phyloP scores from a whole-genome alignment of 2,888 invertebrate genomes.

The Zele albiditarsus region DNA sequence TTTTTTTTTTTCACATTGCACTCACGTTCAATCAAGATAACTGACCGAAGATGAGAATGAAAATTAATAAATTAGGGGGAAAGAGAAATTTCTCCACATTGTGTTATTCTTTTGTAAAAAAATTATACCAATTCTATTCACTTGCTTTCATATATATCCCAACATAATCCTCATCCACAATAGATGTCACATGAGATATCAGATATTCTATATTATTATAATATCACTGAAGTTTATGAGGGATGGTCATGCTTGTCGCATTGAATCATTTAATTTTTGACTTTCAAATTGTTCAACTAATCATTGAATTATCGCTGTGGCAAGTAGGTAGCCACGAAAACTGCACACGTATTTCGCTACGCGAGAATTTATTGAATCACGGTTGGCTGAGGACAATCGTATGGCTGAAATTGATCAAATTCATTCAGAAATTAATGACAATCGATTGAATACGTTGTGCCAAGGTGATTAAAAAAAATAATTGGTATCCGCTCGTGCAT shows the following conservation, averaged over 20 bases:
- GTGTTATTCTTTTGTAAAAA: too few relatives aligned
- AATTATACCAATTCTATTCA: too few relatives aligned
- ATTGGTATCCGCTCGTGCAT: slow-evolving; percentile 10
- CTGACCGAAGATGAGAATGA: too few relatives aligned
- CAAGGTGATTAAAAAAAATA: slow-evolving; percentile 37
- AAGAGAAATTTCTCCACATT: too few relatives aligned
- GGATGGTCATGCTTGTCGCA: neutral
- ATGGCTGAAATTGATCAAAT: slow-evolving; percentile 35
- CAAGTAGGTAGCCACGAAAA: neutral
- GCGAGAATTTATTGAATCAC: slow-evolving; percentile 44
- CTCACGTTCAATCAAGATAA: too few relatives aligned
- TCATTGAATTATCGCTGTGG: neutral
- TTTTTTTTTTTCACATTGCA: too few relatives aligned
- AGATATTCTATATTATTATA: neutral
- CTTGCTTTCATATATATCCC: too few relatives aligned
- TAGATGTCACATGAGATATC: neutral
- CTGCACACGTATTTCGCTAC: slow-evolving; percentile 17
- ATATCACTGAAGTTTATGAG: neutral
- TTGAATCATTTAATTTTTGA: neutral
- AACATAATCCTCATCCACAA: too few relatives aligned
- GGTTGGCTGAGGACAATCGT: slow-evolving; percentile 29
- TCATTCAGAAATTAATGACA: slow-evolving; percentile 39
- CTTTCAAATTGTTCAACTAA: neutral
- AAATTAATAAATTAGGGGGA: too few relatives aligned
- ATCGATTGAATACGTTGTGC: slow-evolving; percentile 37